Conservation (phyloP, 2,113 vertebrate species). For the Tupaia tana region DNA sequence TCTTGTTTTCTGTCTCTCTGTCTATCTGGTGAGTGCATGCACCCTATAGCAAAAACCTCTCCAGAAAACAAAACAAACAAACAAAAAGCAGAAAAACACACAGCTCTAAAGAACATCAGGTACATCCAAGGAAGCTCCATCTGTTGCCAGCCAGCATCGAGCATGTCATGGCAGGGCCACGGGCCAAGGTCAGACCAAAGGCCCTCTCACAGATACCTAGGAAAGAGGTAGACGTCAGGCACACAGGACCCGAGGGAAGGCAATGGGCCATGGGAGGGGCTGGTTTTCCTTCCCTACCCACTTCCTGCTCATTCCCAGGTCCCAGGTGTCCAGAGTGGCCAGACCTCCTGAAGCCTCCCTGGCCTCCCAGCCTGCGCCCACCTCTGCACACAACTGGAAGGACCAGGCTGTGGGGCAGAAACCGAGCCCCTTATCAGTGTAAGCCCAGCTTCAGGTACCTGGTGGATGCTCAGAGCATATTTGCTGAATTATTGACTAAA, state of each 20-base stretch:
- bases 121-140: rapidly evolving
- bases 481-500: rapidly evolving
- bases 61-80: too few species aligned
- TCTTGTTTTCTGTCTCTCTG: too few species aligned
- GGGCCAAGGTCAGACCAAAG: background rate
- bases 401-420: too few species aligned
- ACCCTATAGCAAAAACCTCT: too few species aligned
- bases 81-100: too few species aligned
- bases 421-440: background rate
- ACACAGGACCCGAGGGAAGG: too few species aligned
- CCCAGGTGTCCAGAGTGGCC: background rate
- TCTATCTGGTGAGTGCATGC: too few species aligned
- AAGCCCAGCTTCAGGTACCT: background rate
- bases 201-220: background rate
- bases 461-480: background rate
- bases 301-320: background rate
- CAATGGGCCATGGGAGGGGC: background rate
- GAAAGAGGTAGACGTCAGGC: background rate
- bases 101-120: too few species aligned
- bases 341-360: background rate
- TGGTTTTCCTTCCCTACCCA: background rate
- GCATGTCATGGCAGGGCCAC: background rate
- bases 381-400: background rate
- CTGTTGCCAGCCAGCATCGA: too few species aligned
- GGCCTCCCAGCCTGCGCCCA: background rate